Evolutionary conservation across 2,888 invertebrate genomes (phyloP), one percentile per base, ranked within the genome.

Genomic region (Acronicta psi): DNA sequence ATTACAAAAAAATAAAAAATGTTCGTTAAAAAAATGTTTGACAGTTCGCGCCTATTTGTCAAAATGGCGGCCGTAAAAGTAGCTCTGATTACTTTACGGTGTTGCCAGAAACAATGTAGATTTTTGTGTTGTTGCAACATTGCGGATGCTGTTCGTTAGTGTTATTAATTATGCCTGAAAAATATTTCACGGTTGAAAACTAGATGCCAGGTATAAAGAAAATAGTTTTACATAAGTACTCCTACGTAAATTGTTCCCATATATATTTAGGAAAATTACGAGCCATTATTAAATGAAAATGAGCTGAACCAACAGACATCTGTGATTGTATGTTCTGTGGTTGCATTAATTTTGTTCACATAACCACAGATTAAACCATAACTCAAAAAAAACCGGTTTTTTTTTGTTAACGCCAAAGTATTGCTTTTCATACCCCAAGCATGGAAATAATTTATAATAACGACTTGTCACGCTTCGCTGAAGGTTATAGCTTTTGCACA

Each of bases 51-150:
- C 20, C 40, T 34, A 34, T 56, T 46, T 69, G 58, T 73, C 77
- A 73, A 69, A 53, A 59, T 50, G 61, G 47, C 42, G 51, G 57
- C 50, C 41, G 53, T 74, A 69, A 74, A 76, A 17, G 77, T 74
- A 69, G 25, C 18, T 59, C n/a, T 47, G 61, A 59, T 53, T 60
- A 53, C 44, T 73, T 76, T 65, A 74, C 46, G 55, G 59, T 63
- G 57, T 55, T 63, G 23, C 68, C 45, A 73, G 58, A 61, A 76
- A 66, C 55, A 76, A 66, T 59, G 56, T 29, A 36, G 13, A 1
- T 53, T 50, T 64, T 53, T 37, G 38, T 58, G 52, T 45, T 29
- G 14, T 38, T 31, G 46, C 17, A 31, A 38, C 17, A 42, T 18
- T 50, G 16, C 13, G 44, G 17, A 36, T 18, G 31, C 20, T 42